phyloP scores from a whole-genome alignment of 2,797 vertebrate species.

The Hydrolagus colliei region DNA sequence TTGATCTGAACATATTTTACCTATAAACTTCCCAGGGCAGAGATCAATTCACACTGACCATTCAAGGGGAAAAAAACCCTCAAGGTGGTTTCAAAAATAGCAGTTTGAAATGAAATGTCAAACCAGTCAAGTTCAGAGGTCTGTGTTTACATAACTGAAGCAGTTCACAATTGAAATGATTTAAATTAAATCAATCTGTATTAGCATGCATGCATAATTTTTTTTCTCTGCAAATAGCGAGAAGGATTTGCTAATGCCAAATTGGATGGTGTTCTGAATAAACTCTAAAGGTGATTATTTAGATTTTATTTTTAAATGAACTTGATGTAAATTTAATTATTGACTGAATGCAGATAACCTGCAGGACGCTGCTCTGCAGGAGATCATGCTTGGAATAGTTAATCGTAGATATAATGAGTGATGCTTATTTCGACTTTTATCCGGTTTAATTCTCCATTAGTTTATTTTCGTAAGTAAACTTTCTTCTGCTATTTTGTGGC shows the following conservation, averaged over 20 bases:
- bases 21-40: constrained; percentile 15
- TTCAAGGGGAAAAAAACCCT: background rate
- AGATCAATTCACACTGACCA: constrained; percentile 10
- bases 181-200: background rate
- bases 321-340: background rate
- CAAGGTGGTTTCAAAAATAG: constrained; percentile 16
- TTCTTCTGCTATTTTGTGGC: background rate
- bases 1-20: constrained; percentile 20
- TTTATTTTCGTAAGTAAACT: background rate
- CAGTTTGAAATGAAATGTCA: constrained; percentile 13
- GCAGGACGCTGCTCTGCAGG: background rate
- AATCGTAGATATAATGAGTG: background rate
- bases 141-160: background rate
- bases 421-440: background rate
- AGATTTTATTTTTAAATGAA: constrained; percentile 7
- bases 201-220: background rate
- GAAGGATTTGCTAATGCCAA: background rate
- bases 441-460: background rate
- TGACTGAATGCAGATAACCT: background rate
- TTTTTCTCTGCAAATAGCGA: background rate
- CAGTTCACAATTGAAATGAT: constrained; percentile 20
- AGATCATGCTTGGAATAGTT: background rate
- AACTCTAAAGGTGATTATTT: background rate
- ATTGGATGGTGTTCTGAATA: background rate
- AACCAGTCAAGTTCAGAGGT: background rate